Percentiles rank a stretch among this genome's conserved stretches.
phyloP scores from a whole-genome alignment of 2,113 vertebrate species.

The Notarius lentiginosus region DNA sequence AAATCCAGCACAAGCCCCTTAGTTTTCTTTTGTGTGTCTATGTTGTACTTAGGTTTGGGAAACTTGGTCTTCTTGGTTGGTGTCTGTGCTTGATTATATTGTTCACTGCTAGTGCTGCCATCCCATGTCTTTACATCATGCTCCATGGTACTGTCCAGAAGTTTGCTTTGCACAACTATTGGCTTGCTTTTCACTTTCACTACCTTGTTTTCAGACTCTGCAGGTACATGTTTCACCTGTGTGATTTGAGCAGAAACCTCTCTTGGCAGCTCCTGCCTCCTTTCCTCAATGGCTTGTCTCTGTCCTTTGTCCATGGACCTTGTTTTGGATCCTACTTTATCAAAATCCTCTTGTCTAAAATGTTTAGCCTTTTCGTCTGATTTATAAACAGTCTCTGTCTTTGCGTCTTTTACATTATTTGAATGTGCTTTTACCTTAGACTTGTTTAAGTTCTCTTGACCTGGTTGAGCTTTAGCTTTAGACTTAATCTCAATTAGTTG shows the following conservation, averaged over 20 bases:
- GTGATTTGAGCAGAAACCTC: constrained; percentile 23
- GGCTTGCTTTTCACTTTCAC: constrained; percentile 40
- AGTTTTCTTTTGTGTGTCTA: fast-evolving
- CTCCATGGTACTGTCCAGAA: neutral
- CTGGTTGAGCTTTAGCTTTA: constrained; percentile 22
- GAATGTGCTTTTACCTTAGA: neutral
- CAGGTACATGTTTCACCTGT: constrained; percentile 15
- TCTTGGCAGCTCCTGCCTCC: neutral
- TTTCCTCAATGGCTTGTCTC: constrained; percentile 24
- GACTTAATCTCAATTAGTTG: constrained; percentile 3
- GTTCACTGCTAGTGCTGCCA: neutral
- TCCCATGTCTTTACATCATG: neutral
- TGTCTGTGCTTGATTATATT: neutral
- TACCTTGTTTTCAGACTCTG: constrained; percentile 5
- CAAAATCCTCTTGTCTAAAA: neutral
- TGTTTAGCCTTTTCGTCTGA: constrained; percentile 14
- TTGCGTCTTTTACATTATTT: neutral
- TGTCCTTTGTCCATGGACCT: constrained; percentile 27
- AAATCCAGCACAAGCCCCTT: neutral
- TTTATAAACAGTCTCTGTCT: neutral
- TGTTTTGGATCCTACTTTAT: constrained; percentile 25
- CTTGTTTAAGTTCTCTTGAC: neutral
- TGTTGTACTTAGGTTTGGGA: neutral
- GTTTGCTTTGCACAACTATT: constrained; percentile 31
- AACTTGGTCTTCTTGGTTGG: constrained; percentile 8